Evolutionary conservation across 2,797 vertebrate genomes (phyloP).

Genomic region (Enteromius radiatus): DNA sequence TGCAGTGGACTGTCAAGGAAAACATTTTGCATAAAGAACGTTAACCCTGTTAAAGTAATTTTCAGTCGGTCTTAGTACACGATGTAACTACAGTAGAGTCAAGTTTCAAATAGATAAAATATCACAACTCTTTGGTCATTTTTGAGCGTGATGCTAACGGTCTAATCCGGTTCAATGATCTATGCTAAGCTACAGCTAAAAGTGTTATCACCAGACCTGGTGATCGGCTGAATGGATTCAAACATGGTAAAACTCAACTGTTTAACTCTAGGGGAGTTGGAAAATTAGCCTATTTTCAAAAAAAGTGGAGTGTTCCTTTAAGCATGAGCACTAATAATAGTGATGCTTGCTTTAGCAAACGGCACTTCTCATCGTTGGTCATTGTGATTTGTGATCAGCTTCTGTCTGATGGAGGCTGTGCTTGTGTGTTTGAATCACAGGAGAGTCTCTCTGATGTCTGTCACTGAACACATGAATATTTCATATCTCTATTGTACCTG

Average conservation of each 20-base stretch:
- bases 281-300: too few relatives aligned
- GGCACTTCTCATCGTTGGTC: neutral
- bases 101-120: too few relatives aligned
- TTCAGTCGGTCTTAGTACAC: too few relatives aligned
- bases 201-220: too few relatives aligned
- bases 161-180: too few relatives aligned
- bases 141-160: too few relatives aligned
- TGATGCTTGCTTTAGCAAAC: neutral
- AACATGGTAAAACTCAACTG: too few relatives aligned
- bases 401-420: constrained; percentile 45
- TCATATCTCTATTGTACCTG: constrained; percentile 71
- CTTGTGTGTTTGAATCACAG: constrained; percentile 41
- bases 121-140: too few relatives aligned
- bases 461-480: constrained; percentile 73
- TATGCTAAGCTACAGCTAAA: too few relatives aligned
- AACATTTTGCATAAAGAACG: neutral
- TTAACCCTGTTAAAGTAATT: neutral
- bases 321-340: neutral
- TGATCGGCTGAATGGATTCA: too few relatives aligned
- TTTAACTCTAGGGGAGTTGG: too few relatives aligned
- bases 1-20: neutral
- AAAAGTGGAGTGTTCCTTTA: neutral
- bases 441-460: constrained; percentile 70
- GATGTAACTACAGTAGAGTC: too few relatives aligned
- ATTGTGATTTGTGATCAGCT: neutral